Percentiles rank a stretch among this genome's conserved stretches.
These are phyloP conservation scores for Diploptera punctata DNA, from an alignment of 2,888 invertebrate genomes.

Conservation along the genomic window DNA sequence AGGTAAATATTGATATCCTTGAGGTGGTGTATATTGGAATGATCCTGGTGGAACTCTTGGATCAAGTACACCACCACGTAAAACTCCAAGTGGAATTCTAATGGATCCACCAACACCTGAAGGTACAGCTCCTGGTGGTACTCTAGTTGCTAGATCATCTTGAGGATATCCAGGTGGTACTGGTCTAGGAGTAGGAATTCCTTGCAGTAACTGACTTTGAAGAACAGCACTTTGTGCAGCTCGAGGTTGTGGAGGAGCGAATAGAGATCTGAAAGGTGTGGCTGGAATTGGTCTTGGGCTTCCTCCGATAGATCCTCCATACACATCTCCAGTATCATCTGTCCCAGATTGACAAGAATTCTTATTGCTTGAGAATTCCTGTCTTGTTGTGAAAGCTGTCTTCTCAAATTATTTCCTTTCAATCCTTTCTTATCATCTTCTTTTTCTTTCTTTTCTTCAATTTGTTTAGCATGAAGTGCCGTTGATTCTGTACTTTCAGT, in stretches of 20 bases:
- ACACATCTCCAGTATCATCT: slow-evolving; percentile 72
- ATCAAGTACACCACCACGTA: slow-evolving; percentile 7
- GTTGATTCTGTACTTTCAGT: background rate
- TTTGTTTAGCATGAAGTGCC: background rate
- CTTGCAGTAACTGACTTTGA: slow-evolving; percentile 34
- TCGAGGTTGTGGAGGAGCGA: slow-evolving; percentile 34
- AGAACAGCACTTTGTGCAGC: slow-evolving; percentile 33
- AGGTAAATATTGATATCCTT: slow-evolving; percentile 1
- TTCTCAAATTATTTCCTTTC: slow-evolving; percentile 65
- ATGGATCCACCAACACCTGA: slow-evolving; percentile 5
- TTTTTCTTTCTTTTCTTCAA: background rate
- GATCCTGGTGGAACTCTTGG: slow-evolving; percentile 15
- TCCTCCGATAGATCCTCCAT: slow-evolving; percentile 69
- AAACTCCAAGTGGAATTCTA: slow-evolving; percentile 5
- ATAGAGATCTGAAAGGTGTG: slow-evolving; percentile 28
- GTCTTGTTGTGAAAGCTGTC: slow-evolving; percentile 68
- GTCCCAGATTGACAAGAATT: slow-evolving; percentile 58
- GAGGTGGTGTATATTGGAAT: background rate
- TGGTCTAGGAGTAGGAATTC: slow-evolving; percentile 14
- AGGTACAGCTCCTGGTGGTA: background rate
- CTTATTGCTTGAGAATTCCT: slow-evolving; percentile 58
- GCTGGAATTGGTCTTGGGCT: slow-evolving; percentile 50
- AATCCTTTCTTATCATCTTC: background rate
- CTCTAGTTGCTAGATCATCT: slow-evolving; percentile 14
- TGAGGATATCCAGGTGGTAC: slow-evolving; percentile 14